phyloP scores from a whole-genome alignment of 2,888 invertebrate species.

The Tachystola acroxantha region DNA sequence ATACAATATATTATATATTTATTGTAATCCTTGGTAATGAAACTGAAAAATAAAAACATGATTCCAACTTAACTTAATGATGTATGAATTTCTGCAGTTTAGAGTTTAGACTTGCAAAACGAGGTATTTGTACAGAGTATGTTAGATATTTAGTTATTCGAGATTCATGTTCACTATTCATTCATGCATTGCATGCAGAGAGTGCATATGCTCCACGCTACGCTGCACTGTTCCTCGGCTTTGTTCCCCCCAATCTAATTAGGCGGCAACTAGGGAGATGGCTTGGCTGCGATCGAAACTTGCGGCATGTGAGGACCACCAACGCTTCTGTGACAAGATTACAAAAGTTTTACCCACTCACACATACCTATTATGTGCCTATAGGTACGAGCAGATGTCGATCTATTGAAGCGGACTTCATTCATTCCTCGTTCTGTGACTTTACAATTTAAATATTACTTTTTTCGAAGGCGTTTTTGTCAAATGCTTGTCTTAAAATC shows the following conservation, averaged over 20 bases:
- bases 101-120: too few species aligned
- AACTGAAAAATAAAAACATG: too few species aligned
- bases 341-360: conserved; percentile 41
- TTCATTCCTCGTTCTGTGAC: background rate
- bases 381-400: background rate
- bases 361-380: conserved; percentile 20
- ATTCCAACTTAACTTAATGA: too few species aligned
- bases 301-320: conserved; percentile 41
- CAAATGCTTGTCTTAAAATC: conserved; percentile 37
- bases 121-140: too few species aligned
- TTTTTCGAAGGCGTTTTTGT: conserved; percentile 23
- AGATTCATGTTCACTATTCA: conserved; percentile 7
- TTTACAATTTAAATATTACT: background rate
- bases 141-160: too few species aligned
- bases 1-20: too few species aligned
- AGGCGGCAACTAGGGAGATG: conserved; percentile 46
- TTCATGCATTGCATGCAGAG: conserved; percentile 10
- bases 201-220: conserved; percentile 27
- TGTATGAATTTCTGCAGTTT: too few species aligned
- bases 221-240: conserved; percentile 19
- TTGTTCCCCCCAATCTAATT: conserved; percentile 54
- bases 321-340: conserved; percentile 50
- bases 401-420: background rate
- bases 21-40: too few species aligned
- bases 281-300: conserved; percentile 52